These are phyloP conservation scores for Conus canariensis DNA, from an alignment of 2,888 invertebrate genomes.

Conservation along the genomic window DNA sequence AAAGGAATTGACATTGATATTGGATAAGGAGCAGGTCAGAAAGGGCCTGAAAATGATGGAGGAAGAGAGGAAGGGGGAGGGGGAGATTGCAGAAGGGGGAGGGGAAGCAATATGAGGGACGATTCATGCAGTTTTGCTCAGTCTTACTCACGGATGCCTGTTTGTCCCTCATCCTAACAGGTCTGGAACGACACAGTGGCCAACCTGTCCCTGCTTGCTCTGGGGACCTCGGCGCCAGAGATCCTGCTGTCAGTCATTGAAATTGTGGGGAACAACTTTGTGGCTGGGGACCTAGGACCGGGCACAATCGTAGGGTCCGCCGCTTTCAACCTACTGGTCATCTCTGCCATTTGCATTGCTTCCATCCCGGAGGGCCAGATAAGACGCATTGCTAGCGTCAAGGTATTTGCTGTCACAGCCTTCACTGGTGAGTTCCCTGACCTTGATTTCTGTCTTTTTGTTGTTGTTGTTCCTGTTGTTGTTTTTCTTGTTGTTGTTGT, in stretches of 20 bases:
- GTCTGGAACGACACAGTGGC: slow-evolving; percentile 82
- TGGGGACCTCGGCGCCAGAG: slow-evolving; percentile 82
- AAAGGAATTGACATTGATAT: too few species aligned
- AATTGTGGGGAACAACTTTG: slow-evolving; percentile 79
- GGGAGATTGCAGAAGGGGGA: too few species aligned
- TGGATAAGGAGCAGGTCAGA: too few species aligned
- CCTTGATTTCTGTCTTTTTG: not conserved
- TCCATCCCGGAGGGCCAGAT: slow-evolving; percentile 79
- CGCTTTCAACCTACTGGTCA: slow-evolving; percentile 82
- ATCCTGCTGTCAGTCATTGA: slow-evolving; percentile 82
- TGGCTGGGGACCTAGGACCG: slow-evolving; percentile 82
- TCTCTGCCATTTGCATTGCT: slow-evolving; percentile 81
- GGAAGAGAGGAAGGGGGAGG: too few species aligned
- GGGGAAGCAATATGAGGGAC: too few species aligned
- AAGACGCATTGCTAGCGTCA: slow-evolving; percentile 78
- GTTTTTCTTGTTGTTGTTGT: not conserved
- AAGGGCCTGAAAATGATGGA: too few species aligned
- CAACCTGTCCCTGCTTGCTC: slow-evolving; percentile 82
- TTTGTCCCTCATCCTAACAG: slow-evolving; percentile 5
- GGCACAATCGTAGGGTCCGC: slow-evolving; percentile 83
- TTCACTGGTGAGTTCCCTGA: slow-evolving; percentile 78
- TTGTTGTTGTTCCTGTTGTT: not conserved
- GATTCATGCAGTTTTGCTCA: too few species aligned
- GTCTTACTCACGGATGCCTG: too few species aligned
- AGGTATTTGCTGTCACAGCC: slow-evolving; percentile 76